These are phyloP conservation scores for Tenthredo notha DNA, from an alignment of 2,888 invertebrate species.

Conservation along the genomic window DNA sequence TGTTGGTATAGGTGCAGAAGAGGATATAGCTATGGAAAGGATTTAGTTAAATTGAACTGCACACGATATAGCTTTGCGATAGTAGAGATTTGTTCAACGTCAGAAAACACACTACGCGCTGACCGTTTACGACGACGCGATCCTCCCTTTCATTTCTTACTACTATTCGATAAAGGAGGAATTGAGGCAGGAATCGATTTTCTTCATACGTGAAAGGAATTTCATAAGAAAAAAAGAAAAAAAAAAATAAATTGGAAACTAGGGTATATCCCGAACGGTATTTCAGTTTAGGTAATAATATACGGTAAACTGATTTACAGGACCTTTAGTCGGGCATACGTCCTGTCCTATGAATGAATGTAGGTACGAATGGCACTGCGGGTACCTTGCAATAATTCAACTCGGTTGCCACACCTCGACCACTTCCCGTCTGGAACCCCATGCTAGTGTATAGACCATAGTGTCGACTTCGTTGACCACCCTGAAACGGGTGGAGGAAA, in stretches of 20 bases:
- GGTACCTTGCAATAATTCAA: constrained; percentile 76
- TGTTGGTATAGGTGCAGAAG: background rate
- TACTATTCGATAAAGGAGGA: too few relatives aligned
- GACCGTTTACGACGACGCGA: background rate
- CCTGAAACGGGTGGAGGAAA: constrained; percentile 53
- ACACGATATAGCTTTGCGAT: constrained; percentile 54
- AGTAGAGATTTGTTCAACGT: constrained; percentile 72
- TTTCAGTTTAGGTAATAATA: constrained; percentile 19
- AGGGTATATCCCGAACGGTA: background rate
- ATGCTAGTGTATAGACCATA: constrained; percentile 55
- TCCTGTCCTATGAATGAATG: constrained; percentile 72
- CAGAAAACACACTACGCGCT: constrained; percentile 68
- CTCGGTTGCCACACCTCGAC: constrained; percentile 76
- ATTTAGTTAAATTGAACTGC: constrained; percentile 79
- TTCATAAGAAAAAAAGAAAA: too few relatives aligned
- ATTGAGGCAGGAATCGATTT: too few relatives aligned
- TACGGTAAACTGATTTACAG: constrained; percentile 72
- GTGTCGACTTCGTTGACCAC: background rate
- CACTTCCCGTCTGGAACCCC: constrained; percentile 74
- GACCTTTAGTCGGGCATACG: constrained; percentile 70
- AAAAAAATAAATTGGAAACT: background rate
- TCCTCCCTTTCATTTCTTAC: background rate
- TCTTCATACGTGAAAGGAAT: background rate
- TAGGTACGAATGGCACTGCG: background rate
- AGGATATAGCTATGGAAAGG: constrained; percentile 71